Conservation (phyloP, 2,888 invertebrate species). For the Callyntrura sp. region DNA sequence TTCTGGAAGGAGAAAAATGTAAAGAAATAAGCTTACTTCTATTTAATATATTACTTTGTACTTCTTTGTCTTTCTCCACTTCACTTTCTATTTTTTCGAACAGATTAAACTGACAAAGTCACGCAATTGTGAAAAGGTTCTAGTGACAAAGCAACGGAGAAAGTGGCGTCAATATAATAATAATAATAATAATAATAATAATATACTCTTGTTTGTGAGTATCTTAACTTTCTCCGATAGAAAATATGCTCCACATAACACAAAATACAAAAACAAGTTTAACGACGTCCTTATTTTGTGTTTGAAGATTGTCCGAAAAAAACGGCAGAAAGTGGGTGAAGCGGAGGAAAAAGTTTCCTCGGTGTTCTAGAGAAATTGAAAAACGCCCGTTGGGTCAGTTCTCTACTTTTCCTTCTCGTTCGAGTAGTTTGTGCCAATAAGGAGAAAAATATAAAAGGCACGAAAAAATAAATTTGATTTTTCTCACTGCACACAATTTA, state of each 20-base stretch:
- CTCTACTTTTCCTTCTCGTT: no score
- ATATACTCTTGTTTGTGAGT: no score
- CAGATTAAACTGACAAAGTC: slow-evolving; percentile 71
- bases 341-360: no score
- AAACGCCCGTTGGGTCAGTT: no score
- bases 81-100: background rate
- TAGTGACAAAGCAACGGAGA: background rate
- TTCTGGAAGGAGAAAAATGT: slow-evolving; percentile 20
- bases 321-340: no score
- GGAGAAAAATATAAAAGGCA: background rate
- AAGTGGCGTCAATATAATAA: background rate
- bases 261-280: no score
- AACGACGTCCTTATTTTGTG: no score
- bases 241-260: no score
- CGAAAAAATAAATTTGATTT: background rate
- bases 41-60: no score
- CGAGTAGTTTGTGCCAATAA: background rate
- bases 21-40: background rate
- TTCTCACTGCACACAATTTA: slow-evolving; percentile 26
- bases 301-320: no score
- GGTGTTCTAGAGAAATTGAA: background rate
- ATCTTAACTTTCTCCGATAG: no score
- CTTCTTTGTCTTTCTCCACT: background rate
- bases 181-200: no score
- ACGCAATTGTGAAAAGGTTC: slow-evolving; percentile 51